These are phyloP conservation scores for Pyxicephalus adspersus DNA, from an alignment of 2,113 vertebrate species.

Conservation along the genomic window DNA sequence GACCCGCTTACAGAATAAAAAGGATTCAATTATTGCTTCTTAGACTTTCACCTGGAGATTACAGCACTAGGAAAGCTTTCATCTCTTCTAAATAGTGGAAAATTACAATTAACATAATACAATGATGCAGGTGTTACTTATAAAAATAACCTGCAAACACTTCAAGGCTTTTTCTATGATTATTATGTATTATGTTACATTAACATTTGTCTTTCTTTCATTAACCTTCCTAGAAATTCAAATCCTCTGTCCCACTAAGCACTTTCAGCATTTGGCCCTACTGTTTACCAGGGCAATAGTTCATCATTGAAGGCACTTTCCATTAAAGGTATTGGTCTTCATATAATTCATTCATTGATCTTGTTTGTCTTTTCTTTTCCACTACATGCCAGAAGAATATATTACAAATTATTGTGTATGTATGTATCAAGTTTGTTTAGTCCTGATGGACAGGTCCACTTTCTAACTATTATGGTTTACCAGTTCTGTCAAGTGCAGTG, in stretches of 20 bases:
- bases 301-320: constrained; percentile 13
- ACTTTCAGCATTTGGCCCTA: neutral
- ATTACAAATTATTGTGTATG: neutral
- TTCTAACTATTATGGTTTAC: too few species aligned
- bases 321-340: constrained; percentile 19
- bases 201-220: constrained; percentile 16
- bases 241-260: neutral
- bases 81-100: neutral
- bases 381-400: neutral
- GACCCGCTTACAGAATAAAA: constrained; percentile 1
- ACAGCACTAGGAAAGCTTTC: neutral
- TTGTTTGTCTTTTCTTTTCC: constrained; percentile 15
- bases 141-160: constrained; percentile 14
- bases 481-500: too few species aligned
- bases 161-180: neutral
- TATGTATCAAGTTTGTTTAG: too few species aligned
- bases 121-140: constrained; percentile 3
- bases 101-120: constrained; percentile 3
- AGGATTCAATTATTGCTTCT: neutral
- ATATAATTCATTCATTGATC: constrained; percentile 32
- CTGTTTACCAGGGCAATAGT: constrained; percentile 37
- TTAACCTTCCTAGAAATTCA: constrained; percentile 1
- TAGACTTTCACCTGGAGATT: neutral
- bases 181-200: constrained; percentile 5
- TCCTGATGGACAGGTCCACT: too few species aligned